These are phyloP conservation scores for Rambutsinella grinnellia DNA, from an alignment of 2,888 invertebrate genomes.

Conservation along the genomic window DNA sequence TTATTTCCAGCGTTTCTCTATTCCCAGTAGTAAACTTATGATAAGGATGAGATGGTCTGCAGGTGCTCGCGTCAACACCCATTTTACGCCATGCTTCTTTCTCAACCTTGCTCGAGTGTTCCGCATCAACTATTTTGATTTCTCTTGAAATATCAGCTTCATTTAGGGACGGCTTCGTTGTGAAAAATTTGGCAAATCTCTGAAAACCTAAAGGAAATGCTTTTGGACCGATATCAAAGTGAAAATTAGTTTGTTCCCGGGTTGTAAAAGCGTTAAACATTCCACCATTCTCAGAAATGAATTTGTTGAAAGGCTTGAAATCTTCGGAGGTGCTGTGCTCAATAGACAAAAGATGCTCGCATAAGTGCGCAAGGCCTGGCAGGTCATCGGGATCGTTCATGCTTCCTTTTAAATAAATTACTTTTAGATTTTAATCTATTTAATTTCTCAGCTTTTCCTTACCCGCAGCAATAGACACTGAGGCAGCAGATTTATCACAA, in stretches of 20 bases:
- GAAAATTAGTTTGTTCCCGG: slow-evolving; percentile 91
- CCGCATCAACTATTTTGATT: slow-evolving; percentile 94
- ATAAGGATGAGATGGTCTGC: slow-evolving; percentile 83
- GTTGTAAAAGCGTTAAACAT: slow-evolving; percentile 91
- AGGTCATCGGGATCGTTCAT: slow-evolving; percentile 53
- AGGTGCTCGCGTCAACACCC: slow-evolving; percentile 88
- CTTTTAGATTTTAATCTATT: slow-evolving; percentile 4
- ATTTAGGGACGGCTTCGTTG: slow-evolving; percentile 87
- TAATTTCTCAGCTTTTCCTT: slow-evolving; percentile 6
- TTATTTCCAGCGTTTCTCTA: slow-evolving; percentile 32
- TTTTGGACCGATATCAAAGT: slow-evolving; percentile 91
- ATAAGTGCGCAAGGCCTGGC: slow-evolving; percentile 54
- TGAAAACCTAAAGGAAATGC: slow-evolving; percentile 84
- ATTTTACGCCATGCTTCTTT: slow-evolving; percentile 91
- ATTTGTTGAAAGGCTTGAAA: slow-evolving; percentile 74
- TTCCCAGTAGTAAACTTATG: slow-evolving; percentile 88
- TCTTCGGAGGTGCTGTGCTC: slow-evolving; percentile 19
- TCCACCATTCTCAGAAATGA: slow-evolving; percentile 91
- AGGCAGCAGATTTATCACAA: slow-evolving; percentile 52
- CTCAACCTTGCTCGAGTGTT: slow-evolving; percentile 92
- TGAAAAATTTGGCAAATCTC: slow-evolving; percentile 96
- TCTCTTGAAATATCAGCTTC: slow-evolving; percentile 91
- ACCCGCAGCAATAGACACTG: slow-evolving; percentile 50
- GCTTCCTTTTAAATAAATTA: slow-evolving; percentile 36
- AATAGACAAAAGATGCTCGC: slow-evolving; percentile 51